Conservation (phyloP, 2,888 invertebrate species). For the Ypsolopha sequella region DNA sequence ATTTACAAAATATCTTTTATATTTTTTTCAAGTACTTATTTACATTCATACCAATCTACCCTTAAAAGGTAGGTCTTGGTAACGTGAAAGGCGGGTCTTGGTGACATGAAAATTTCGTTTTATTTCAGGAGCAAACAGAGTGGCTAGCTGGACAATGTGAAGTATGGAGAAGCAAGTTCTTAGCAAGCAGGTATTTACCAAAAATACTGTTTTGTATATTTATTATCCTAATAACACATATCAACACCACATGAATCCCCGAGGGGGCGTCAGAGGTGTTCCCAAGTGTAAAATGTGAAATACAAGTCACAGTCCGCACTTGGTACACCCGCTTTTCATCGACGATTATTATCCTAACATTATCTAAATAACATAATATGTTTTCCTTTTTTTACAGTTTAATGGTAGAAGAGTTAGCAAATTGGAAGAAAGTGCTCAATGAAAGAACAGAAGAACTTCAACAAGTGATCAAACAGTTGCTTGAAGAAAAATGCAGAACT, state of each 20-base stretch:
- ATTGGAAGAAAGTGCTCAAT: slow-evolving; percentile 84
- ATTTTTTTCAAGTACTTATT: too few relatives aligned
- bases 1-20: too few relatives aligned
- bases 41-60: too few relatives aligned
- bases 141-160: slow-evolving; percentile 94
- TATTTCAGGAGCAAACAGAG: slow-evolving; percentile 84
- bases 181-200: slow-evolving; percentile 83
- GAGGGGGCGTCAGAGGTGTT: too few relatives aligned
- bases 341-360: background rate
- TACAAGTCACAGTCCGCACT: too few relatives aligned
- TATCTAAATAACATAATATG: background rate
- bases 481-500: slow-evolving; percentile 77
- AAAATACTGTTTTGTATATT: background rate
- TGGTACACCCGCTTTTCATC: too few relatives aligned
- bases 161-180: slow-evolving; percentile 96
- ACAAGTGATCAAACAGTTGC: slow-evolving; percentile 75
- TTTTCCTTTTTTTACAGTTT: slow-evolving; percentile 75
- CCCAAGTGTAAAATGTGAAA: too few relatives aligned
- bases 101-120: background rate
- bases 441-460: slow-evolving; percentile 79
- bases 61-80: too few relatives aligned
- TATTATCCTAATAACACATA: too few relatives aligned
- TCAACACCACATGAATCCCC: too few relatives aligned
- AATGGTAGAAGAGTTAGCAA: slow-evolving; percentile 92
- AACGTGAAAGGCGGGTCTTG: too few relatives aligned